Percentiles rank a stretch among this genome's conserved stretches.
Conservation (phyloP, 23 tunicate species). For the Phallusia fumigata region DNA sequence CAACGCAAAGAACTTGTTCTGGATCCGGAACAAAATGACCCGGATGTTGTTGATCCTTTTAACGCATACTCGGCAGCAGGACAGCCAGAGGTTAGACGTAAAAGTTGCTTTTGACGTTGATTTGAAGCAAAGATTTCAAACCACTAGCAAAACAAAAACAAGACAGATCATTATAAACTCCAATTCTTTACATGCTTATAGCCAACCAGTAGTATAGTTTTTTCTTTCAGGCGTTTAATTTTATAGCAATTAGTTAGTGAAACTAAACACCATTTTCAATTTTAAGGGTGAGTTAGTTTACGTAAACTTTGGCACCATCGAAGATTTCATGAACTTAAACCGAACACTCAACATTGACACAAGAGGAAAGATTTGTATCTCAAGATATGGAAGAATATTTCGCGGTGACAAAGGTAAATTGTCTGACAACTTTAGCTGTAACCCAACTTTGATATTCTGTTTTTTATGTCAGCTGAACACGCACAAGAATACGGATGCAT, state of each 20-base stretch:
- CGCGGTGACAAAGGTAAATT: slow-evolving; percentile 74
- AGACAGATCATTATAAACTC: too few species aligned
- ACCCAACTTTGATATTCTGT: not conserved
- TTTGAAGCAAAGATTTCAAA: too few species aligned
- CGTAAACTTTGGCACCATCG: slow-evolving; percentile 73
- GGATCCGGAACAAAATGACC: slow-evolving; percentile 66
- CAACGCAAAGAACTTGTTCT: slow-evolving; percentile 62
- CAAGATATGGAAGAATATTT: slow-evolving; percentile 81
- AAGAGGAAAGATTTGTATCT: slow-evolving; percentile 66
- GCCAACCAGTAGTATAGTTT: not conserved
- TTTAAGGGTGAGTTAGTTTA: slow-evolving; percentile 66
- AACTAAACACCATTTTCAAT: too few species aligned
- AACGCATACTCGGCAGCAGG: slow-evolving; percentile 77
- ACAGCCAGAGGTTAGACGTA: slow-evolving; percentile 41
- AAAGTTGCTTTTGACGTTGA: too few species aligned
- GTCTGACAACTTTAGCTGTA: not conserved
- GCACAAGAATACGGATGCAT: slow-evolving; percentile 70
- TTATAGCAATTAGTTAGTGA: not conserved
- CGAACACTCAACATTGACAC: slow-evolving; percentile 44
- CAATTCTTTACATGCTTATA: too few species aligned
- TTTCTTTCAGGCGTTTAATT: not conserved
- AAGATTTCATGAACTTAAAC: slow-evolving; percentile 67
- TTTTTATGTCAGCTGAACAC: slow-evolving; percentile 37
- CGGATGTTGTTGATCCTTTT: slow-evolving; percentile 82
- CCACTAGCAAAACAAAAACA: too few species aligned